A percentile compares a stretch with the other conserved stretches of the same genome.
These are phyloP conservation scores for Perithous albicinctus DNA, from an alignment of 2,888 invertebrate genomes.

Conservation along the genomic window DNA sequence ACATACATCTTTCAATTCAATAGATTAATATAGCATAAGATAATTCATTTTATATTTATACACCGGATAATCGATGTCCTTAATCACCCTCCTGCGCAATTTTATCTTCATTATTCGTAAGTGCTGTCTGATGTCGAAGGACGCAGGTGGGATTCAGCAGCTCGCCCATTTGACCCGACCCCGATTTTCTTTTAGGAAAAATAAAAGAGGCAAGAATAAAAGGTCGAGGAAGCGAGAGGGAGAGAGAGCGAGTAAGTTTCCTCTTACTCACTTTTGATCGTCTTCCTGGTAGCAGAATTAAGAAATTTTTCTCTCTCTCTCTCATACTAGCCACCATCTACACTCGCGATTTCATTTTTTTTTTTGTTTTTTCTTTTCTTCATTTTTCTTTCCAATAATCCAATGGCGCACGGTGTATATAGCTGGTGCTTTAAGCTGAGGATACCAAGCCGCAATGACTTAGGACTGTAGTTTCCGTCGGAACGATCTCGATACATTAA, in stretches of 20 bases:
- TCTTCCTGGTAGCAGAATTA: constrained; percentile 40
- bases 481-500: constrained; percentile 58
- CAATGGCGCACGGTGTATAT: too few relatives aligned
- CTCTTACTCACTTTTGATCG: constrained; percentile 42
- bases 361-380: not conserved
- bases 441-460: constrained; percentile 34
- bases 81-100: constrained; percentile 57
- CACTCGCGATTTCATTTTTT: not conserved
- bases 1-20: not conserved
- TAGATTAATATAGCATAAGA: not conserved
- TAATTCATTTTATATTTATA: constrained; percentile 12
- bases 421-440: not conserved
- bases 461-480: constrained; percentile 49
- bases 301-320: constrained; percentile 46
- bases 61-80: constrained; percentile 39
- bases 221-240: constrained; percentile 24
- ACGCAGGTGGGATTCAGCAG: constrained; percentile 51
- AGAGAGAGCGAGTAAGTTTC: not conserved
- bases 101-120: constrained; percentile 61
- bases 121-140: constrained; percentile 45
- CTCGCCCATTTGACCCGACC: constrained; percentile 45
- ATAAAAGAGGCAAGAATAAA: constrained; percentile 12
- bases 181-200: constrained; percentile 33
- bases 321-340: not conserved
- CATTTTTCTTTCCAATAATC: not conserved